Evolutionary conservation across 2,888 invertebrate genomes (phyloP).

Genomic region (Poecilus cupreus): DNA sequence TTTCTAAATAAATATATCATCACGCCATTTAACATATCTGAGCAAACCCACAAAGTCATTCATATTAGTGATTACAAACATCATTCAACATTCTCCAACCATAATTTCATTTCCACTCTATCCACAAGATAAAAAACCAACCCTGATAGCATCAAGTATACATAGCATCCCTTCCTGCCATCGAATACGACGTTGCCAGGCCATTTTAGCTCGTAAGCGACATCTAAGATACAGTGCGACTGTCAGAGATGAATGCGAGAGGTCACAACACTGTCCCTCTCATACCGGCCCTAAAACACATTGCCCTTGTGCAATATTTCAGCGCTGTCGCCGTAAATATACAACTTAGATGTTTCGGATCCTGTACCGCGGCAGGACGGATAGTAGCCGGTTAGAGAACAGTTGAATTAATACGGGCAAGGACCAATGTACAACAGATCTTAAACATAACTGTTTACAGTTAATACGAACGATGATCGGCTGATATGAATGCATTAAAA

Average conservation of each 20-base stretch:
- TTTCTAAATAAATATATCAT: too few species aligned
- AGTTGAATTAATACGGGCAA: too few species aligned
- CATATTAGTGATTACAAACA: too few species aligned
- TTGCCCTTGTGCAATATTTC: conserved; percentile 32
- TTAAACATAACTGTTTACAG: too few species aligned
- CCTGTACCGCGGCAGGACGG: not conserved
- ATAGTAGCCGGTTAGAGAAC: not conserved
- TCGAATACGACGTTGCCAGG: not conserved
- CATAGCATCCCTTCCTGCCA: conserved; percentile 8
- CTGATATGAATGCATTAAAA: too few species aligned
- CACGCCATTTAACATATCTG: too few species aligned
- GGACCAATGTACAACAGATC: too few species aligned
- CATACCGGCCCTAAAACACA: conserved; percentile 20
- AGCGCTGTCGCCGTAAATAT: conserved; percentile 37
- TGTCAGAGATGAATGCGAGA: conserved; percentile 55
- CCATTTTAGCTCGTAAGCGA: conserved; percentile 27
- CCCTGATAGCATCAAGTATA: not conserved
- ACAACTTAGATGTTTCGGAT: conserved; percentile 40
- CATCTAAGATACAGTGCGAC: conserved; percentile 41
- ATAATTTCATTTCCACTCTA: not conserved
- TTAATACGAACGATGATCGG: too few species aligned
- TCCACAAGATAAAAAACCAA: not conserved
- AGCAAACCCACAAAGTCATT: too few species aligned
- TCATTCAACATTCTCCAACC: too few species aligned
- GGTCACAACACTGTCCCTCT: conserved; percentile 49